These are phyloP conservation scores for Varanus komodoensis DNA, from an alignment of 2,113 vertebrate genomes.

Conservation along the genomic window DNA sequence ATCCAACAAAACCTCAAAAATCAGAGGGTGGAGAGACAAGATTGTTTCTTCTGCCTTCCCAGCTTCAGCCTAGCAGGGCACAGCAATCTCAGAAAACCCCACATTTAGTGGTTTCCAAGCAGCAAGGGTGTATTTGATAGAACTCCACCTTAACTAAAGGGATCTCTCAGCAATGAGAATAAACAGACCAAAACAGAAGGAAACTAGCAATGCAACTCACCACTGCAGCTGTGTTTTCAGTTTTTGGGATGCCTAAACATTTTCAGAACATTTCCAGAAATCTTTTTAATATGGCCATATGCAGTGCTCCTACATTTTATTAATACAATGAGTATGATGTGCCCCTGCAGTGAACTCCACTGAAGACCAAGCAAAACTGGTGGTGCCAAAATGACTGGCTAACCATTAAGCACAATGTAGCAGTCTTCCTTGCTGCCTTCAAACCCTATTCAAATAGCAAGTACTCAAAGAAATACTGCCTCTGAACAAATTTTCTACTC, in stretches of 20 bases:
- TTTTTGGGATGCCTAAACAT: not conserved
- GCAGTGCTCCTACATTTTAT: not conserved
- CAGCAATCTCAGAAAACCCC: too few species aligned
- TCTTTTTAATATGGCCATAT: not conserved
- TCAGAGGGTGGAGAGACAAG: too few species aligned
- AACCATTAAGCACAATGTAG: too few species aligned
- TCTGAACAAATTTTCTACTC: too few species aligned
- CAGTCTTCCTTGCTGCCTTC: not conserved
- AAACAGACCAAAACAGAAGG: not conserved
- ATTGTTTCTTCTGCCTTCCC: too few species aligned
- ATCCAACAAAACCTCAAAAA: too few species aligned
- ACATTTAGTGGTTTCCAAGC: too few species aligned
- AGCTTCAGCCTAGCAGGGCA: too few species aligned
- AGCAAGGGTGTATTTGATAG: too few species aligned
- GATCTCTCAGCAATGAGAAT: not conserved
- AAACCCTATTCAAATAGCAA: not conserved
- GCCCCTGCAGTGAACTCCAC: not conserved
- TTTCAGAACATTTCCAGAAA: not conserved
- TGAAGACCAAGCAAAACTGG: not conserved
- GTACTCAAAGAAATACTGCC: not conserved
- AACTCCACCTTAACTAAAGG: not conserved
- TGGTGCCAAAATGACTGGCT: too few species aligned
- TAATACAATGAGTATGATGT: not conserved
- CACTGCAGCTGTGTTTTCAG: not conserved
- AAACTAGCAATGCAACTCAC: not conserved